Evolutionary conservation across 1,140 invertebrate genomes (phyloP).

Genomic region (Panagrolaimus sp.): DNA sequence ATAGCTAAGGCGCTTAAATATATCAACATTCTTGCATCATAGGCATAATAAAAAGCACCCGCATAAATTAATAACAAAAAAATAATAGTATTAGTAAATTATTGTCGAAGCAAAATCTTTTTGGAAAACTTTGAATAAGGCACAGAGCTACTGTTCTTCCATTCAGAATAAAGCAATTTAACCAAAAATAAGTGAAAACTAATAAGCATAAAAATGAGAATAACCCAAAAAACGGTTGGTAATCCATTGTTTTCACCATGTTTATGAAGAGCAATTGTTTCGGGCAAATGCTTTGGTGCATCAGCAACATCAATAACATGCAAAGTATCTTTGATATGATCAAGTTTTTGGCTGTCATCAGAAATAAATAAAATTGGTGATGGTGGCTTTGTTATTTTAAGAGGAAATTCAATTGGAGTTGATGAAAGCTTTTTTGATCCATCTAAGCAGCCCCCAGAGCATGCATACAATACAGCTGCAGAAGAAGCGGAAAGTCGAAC

Average conservation of each 20-base stretch:
- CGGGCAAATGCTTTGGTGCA: constrained; percentile 84
- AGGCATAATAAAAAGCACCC: constrained; percentile 12
- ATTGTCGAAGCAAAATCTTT: constrained; percentile 24
- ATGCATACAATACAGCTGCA: constrained; percentile 38
- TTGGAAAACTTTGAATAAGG: constrained; percentile 38
- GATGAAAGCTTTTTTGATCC: constrained; percentile 35
- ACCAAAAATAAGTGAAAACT: constrained; percentile 89
- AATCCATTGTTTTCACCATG: constrained; percentile 84
- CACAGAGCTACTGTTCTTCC: constrained; percentile 27
- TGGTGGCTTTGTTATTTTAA: constrained; percentile 83
- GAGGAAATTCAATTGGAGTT: constrained; percentile 64
- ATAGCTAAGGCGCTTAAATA: too few species aligned
- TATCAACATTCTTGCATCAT: too few species aligned
- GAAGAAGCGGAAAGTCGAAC: constrained; percentile 31
- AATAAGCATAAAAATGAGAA: constrained; percentile 79
- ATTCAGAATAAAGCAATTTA: constrained; percentile 72
- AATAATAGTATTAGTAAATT: not conserved
- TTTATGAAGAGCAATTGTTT: constrained; percentile 82
- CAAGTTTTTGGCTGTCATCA: constrained; percentile 80
- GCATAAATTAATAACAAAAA: not conserved
- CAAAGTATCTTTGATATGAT: constrained; percentile 80
- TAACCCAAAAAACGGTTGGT: constrained; percentile 85
- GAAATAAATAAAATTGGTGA: constrained; percentile 88
- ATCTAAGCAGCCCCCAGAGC: constrained; percentile 51
- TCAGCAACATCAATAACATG: constrained; percentile 75